Percentiles rank a stretch among this genome's conserved stretches.
phyloP scores from a whole-genome alignment of 2,888 invertebrate genomes.

The Mythimna impura region DNA sequence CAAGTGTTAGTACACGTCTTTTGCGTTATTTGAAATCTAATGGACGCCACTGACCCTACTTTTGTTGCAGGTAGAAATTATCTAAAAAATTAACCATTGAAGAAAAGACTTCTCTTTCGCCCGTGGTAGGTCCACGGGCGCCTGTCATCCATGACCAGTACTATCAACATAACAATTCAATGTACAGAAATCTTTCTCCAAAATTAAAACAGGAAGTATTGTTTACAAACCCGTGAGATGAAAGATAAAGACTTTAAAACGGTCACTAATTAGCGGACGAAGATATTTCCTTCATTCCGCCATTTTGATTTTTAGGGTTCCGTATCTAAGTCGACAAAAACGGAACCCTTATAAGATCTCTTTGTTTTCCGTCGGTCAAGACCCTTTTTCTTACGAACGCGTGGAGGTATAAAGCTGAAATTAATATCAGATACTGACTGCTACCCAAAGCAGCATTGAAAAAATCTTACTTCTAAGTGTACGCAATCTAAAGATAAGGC shows the following conservation, averaged over 20 bases:
- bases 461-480: too few relatives aligned
- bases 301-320: constrained; percentile 17
- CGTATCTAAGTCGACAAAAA: not conserved
- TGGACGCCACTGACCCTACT: too few relatives aligned
- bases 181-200: constrained; percentile 3
- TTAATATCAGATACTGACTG: too few relatives aligned
- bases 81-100: not conserved
- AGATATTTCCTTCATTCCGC: constrained; percentile 42
- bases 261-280: constrained; percentile 35
- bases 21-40: too few relatives aligned
- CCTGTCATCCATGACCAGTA: not conserved
- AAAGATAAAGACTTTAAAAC: constrained; percentile 52
- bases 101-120: not conserved
- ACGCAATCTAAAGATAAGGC: too few relatives aligned
- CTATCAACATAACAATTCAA: constrained; percentile 26
- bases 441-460: too few relatives aligned
- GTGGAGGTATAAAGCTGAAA: too few relatives aligned
- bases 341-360: not conserved
- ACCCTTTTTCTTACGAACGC: too few relatives aligned
- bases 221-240: constrained; percentile 59
- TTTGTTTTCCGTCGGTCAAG: too few relatives aligned
- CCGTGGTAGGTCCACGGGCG: not conserved
- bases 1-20: too few relatives aligned
- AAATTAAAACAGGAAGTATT: constrained; percentile 44
- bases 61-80: too few relatives aligned